These are phyloP conservation scores for Todiramphus chloris DNA, from an alignment of 2,113 vertebrate genomes.

Conservation along the genomic window DNA sequence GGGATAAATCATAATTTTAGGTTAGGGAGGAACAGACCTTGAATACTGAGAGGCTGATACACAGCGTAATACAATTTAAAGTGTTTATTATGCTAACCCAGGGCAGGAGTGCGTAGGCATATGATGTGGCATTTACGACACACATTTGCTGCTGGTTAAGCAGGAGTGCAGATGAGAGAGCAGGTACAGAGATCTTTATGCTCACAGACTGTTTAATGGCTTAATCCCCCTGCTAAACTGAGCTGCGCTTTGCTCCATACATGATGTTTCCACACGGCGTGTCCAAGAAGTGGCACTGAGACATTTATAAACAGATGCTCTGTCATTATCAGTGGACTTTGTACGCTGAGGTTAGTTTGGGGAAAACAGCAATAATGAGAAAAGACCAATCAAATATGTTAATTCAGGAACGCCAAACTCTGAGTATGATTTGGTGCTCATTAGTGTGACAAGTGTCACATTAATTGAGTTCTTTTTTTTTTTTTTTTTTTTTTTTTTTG, in stretches of 20 bases:
- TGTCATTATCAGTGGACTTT: not conserved
- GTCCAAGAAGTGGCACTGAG: not conserved
- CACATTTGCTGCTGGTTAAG: slow-evolving; percentile 1
- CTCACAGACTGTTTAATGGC: not conserved
- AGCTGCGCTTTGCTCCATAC: not conserved
- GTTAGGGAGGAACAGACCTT: slow-evolving; percentile 48
- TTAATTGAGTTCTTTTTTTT: not conserved
- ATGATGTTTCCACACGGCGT: rapidly evolving
- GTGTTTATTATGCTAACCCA: slow-evolving; percentile 35
- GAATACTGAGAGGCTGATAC: slow-evolving; percentile 62
- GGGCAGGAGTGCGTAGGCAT: slow-evolving; percentile 12
- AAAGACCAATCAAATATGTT: not conserved
- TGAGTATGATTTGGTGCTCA: not conserved
- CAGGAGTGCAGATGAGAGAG: slow-evolving; percentile 1
- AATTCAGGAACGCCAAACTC: not conserved
- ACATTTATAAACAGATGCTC: not conserved
- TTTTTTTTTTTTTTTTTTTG: not conserved
- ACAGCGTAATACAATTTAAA: slow-evolving; percentile 54
- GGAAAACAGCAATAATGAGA: not conserved
- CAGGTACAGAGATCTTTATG: not conserved
- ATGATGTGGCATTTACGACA: not conserved
- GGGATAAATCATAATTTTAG: slow-evolving; percentile 69
- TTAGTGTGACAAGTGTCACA: not conserved
- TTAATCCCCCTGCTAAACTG: not conserved
- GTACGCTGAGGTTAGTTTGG: not conserved